Percentiles rank a stretch among this genome's conserved stretches.
These are phyloP conservation scores for Lophotriccus pileatus DNA, from an alignment of 2,797 vertebrate genomes.

Conservation along the genomic window DNA sequence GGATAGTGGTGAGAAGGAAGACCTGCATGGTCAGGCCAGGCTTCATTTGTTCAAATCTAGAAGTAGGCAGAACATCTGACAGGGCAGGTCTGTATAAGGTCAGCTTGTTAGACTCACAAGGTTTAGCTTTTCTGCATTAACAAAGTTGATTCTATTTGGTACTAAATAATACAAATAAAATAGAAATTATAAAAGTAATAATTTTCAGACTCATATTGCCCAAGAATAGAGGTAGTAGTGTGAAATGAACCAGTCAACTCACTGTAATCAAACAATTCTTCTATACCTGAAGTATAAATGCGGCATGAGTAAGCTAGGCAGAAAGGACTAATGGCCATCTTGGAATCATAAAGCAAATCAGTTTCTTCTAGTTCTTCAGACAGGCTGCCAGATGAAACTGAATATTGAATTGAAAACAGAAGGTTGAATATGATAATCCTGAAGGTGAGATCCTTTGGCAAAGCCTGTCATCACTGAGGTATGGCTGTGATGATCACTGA, in stretches of 20 bases:
- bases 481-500: background rate
- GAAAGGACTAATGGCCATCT: background rate
- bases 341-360: background rate
- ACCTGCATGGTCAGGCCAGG: fast-evolving
- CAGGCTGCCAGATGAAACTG: background rate
- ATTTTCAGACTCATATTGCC: background rate
- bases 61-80: background rate
- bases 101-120: background rate
- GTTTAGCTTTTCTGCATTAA: background rate
- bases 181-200: background rate
- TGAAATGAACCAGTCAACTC: background rate
- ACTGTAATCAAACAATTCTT: background rate
- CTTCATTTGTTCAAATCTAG: background rate
- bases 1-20: background rate
- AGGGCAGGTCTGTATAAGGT: background rate
- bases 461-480: background rate
- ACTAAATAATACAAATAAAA: background rate
- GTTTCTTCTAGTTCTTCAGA: background rate
- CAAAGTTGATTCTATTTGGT: background rate
- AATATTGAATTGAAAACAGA: background rate
- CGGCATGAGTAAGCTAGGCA: background rate
- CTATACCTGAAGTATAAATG: background rate
- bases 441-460: background rate
- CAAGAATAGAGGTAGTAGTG: background rate
- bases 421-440: background rate